These are phyloP conservation scores for Mythimna lalbum DNA, from an alignment of 2,888 invertebrate species.

Conservation along the genomic window DNA sequence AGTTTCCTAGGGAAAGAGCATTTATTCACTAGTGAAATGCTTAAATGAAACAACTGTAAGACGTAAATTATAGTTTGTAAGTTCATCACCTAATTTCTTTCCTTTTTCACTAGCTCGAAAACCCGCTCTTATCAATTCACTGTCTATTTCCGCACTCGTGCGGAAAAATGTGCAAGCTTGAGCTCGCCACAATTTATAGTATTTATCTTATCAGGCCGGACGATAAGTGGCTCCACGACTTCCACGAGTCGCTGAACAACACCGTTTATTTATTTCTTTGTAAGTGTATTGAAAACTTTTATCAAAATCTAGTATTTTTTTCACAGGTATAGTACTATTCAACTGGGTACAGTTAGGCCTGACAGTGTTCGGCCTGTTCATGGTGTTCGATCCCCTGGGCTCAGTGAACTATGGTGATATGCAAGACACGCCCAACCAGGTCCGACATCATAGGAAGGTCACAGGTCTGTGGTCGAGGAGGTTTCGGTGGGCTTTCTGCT, in stretches of 20 bases:
- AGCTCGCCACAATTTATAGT: no score
- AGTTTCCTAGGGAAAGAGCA: no score
- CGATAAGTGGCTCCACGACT: no score
- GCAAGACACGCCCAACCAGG: conserved; percentile 92
- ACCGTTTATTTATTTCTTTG: no score
- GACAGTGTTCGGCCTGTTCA: conserved; percentile 93
- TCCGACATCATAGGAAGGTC: conserved; percentile 92
- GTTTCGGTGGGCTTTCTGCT: conserved; percentile 94
- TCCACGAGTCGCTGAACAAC: no score
- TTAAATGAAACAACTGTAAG: not conserved
- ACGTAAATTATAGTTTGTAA: not conserved
- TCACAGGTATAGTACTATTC: conserved; percentile 93
- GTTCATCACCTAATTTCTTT: no score
- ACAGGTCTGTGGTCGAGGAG: conserved; percentile 94
- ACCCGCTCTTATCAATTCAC: no score
- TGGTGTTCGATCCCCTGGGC: conserved; percentile 96
- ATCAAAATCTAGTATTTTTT: not conserved
- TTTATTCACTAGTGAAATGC: not conserved
- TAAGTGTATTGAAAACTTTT: no score
- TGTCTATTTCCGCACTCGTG: no score
- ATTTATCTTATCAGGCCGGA: no score
- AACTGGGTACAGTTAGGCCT: conserved; percentile 95
- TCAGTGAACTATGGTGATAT: conserved; percentile 92
- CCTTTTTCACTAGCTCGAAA: no score
- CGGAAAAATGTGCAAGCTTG: no score